Base-by-base conservation (phyloP, 2,113 vertebrate species). In the Hemibagrus wyckioides region DNA sequence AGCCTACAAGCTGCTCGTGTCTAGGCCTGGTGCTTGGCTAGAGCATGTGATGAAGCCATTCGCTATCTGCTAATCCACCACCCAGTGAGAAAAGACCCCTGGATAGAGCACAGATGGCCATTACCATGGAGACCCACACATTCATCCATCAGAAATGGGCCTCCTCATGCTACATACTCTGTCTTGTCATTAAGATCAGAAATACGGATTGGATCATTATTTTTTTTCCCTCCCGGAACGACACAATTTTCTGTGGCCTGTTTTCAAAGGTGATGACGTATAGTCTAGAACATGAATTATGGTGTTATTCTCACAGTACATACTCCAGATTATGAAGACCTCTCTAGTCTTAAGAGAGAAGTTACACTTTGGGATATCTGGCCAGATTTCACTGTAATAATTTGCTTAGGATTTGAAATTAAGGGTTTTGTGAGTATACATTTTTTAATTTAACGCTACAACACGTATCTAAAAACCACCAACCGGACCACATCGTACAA, bases 21-120 rank as follows among this genome's bases (percentile, higher is more conserved):
- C 65, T 41, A 59, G 82, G 52, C n/a, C 48, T 71, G 36, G 81
- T 73, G 73, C 79, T 57, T 83, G 80, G 65, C 77, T 87, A 28
- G 59, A 87, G 41, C 17, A 69, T 52, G 57, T 56, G 84, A 85
- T 79, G 79, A 76, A 87, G 57, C 63, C 44, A 56, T 71, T 59
- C 57, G 44, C 85, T 41, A 80, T 48, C 28, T 82, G 76, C 85
- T 59, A 85, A 83, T 88, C 84, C 84, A 83, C 81, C 89, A 85
- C 63, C 39, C 33, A 33, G 67, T 13, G 28, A 83, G 86, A 87
- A 54, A n/a, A 90, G 89, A 82, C 86, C 86, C 89, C 86, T 83
- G 80, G 86, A 85, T 85, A 76, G 83, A 88, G 61, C 69, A 65
- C 89, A 90, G 89, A 88, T 90, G 89, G 89, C 54, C 86, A 90